Evolutionary conservation across 2,113 vertebrate genomes (phyloP), one percentile per base, ranked within the genome.

Genomic region (Pteronura brasiliensis): DNA sequence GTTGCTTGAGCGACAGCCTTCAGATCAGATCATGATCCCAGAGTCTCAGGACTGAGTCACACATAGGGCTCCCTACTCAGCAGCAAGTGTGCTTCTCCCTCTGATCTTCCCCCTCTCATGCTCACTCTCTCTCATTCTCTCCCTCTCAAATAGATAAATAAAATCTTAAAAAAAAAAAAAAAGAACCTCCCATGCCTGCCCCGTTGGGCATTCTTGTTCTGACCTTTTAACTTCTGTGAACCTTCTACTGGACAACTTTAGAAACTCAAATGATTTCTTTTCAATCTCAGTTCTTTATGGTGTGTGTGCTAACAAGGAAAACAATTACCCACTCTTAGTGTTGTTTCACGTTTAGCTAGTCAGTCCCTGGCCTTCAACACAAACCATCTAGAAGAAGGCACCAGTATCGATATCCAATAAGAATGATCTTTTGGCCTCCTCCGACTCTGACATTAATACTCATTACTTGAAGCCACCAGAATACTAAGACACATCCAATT

Each of bases 211-310:
- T 79, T n/a, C 15, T 77, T 93, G 10, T 59, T 85, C 80, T 89
- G 55, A 93, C 1, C 4, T 96, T 97, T 90, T 69, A 93, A 72
- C 34, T 91, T 83, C 57, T 52, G 76, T 84, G 69, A 91, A 7
- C 47, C 44, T 95, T 57, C 80, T 25, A 55, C 29, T 63, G 18
- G 42, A 57, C 17, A 52, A 63, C 83, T 69, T 79, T 29, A 85
- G 36, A 74, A 95, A 59, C 9, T 52, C 39, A 15, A 96, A 76
- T 3, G 36, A 86, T 76, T 80, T 12, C 23, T 88, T 95, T 97
- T 74, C 39, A 85, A 29, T 39, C 9, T 94, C 39, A 82, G n/a
- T 82, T 95, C 34, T 81, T 95, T 59, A 72, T n/a, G 13, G 42
- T 80, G 1, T 29, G 10, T 55, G 82, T 42, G 74, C 25, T 82